Evolutionary conservation across 2,113 vertebrate species (phyloP).

Genomic region (Blennius ocellaris): DNA sequence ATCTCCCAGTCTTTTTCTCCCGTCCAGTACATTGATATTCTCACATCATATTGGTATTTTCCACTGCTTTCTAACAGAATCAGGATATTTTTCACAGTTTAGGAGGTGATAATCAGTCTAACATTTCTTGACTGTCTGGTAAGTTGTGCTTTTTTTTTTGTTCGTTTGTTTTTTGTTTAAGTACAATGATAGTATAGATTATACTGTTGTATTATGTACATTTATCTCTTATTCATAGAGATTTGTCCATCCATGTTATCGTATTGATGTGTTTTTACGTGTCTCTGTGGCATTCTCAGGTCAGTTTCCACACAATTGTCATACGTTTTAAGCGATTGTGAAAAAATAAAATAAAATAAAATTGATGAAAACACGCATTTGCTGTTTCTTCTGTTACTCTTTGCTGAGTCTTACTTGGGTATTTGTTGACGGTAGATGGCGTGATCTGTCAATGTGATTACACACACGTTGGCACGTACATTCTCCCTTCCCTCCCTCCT

Average conservation of each 20-base stretch:
- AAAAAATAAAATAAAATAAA: slow-evolving; percentile 14
- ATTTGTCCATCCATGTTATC: slow-evolving; percentile 8
- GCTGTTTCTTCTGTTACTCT: neutral
- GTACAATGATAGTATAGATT: slow-evolving; percentile 3
- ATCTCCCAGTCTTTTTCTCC: neutral
- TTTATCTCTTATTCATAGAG: slow-evolving; percentile 13
- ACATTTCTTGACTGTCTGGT: slow-evolving; percentile 16
- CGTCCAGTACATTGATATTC: neutral
- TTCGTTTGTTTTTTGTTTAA: slow-evolving; percentile 4
- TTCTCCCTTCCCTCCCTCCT: slow-evolving; percentile 38
- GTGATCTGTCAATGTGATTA: slow-evolving; percentile 52
- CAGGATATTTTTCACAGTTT: slow-evolving; percentile 1
- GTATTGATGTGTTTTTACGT: neutral
- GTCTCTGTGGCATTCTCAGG: slow-evolving; percentile 43
- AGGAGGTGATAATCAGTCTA: slow-evolving; percentile 26
- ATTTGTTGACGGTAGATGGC: slow-evolving; percentile 26
- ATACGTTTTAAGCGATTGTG: slow-evolving; percentile 5
- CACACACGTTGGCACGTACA: slow-evolving; percentile 42
- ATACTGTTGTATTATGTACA: slow-evolving; percentile 8
- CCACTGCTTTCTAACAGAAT: slow-evolving; percentile 12
- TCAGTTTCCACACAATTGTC: slow-evolving; percentile 21
- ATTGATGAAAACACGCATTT: neutral
- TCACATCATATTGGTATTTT: neutral
- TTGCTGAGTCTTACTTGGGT: neutral
- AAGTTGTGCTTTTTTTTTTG: slow-evolving; percentile 28